Evolutionary conservation across 2,797 vertebrate genomes (phyloP).

Genomic region (Thunnus albacares): DNA sequence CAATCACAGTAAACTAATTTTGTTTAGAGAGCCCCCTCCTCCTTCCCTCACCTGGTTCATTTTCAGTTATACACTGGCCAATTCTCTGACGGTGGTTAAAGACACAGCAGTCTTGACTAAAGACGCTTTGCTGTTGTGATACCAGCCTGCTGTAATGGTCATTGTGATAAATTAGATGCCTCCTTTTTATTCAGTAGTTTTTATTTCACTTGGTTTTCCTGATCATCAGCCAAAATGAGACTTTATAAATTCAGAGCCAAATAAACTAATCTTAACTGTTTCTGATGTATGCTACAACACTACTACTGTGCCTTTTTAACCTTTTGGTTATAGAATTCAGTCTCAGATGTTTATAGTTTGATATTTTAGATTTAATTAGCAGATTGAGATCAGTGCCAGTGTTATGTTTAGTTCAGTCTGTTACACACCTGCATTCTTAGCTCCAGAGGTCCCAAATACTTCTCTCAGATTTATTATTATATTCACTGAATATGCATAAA

Average conservation of each 20-base stretch:
- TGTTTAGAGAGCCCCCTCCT: slow-evolving; percentile 33
- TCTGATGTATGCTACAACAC: slow-evolving; percentile 50
- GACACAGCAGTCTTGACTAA: slow-evolving; percentile 40
- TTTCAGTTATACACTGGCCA: slow-evolving; percentile 62
- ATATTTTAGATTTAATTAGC: slow-evolving; percentile 45
- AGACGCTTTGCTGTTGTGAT: slow-evolving; percentile 59
- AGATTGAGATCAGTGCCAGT: slow-evolving; percentile 48
- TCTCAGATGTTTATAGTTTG: slow-evolving; percentile 56
- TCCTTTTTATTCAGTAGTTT: slow-evolving; percentile 38
- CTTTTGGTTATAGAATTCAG: slow-evolving; percentile 44
- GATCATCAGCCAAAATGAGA: slow-evolving; percentile 57
- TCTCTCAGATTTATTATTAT: slow-evolving; percentile 36
- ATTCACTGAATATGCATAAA: slow-evolving; percentile 52
- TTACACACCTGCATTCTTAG: slow-evolving; percentile 35
- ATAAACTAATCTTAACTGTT: slow-evolving; percentile 47
- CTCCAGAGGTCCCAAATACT: slow-evolving; percentile 43
- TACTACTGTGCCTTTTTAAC: slow-evolving; percentile 81
- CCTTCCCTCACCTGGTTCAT: slow-evolving; percentile 22
- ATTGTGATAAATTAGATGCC: slow-evolving; percentile 46
- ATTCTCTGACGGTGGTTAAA: slow-evolving; percentile 48
- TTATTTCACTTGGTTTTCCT: slow-evolving; percentile 33
- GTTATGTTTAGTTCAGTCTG: slow-evolving; percentile 46
- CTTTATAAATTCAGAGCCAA: slow-evolving; percentile 57
- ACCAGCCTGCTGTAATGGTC: slow-evolving; percentile 87
- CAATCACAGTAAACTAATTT: slow-evolving; percentile 58